These are phyloP conservation scores for Microctenopoma stevenorrisi DNA, from an alignment of 2,797 vertebrate genomes.

Conservation along the genomic window DNA sequence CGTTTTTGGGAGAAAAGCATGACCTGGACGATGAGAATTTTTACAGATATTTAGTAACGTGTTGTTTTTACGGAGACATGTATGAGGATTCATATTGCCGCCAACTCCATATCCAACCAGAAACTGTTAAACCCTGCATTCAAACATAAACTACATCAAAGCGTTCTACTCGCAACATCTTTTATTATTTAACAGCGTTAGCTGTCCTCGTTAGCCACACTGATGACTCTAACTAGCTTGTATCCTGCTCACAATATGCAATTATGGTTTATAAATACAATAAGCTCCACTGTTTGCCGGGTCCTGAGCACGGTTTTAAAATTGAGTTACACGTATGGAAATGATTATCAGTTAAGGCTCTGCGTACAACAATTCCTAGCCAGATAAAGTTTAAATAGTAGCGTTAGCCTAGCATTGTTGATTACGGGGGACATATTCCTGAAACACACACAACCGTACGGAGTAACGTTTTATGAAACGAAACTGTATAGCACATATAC, in stretches of 20 bases:
- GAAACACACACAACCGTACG: constrained; percentile 53
- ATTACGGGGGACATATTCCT: constrained; percentile 67
- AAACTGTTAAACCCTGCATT: background rate
- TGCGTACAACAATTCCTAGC: background rate
- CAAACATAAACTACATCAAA: background rate
- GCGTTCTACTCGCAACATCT: accelerated
- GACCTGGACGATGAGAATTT: no score
- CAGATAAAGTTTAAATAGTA: background rate
- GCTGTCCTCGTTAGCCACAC: constrained; percentile 24
- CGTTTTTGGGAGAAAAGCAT: no score
- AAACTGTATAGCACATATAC: accelerated
- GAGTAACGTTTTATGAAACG: constrained; percentile 8
- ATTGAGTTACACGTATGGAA: accelerated
- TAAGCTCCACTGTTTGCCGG: accelerated
- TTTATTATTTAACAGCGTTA: constrained; percentile 15
- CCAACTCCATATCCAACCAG: no score
- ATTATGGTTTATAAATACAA: background rate
- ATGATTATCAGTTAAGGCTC: accelerated
- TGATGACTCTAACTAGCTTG: constrained; percentile 7
- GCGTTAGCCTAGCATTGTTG: constrained; percentile 60
- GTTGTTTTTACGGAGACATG: no score
- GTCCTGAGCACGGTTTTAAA: background rate
- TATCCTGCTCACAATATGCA: background rate
- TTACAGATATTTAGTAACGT: no score
- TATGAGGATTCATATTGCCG: background rate